A percentile compares a stretch with the other conserved stretches of the same genome.
These are phyloP conservation scores for Chydorus sphaericus DNA, from an alignment of 2,888 invertebrate species.

Conservation along the genomic window DNA sequence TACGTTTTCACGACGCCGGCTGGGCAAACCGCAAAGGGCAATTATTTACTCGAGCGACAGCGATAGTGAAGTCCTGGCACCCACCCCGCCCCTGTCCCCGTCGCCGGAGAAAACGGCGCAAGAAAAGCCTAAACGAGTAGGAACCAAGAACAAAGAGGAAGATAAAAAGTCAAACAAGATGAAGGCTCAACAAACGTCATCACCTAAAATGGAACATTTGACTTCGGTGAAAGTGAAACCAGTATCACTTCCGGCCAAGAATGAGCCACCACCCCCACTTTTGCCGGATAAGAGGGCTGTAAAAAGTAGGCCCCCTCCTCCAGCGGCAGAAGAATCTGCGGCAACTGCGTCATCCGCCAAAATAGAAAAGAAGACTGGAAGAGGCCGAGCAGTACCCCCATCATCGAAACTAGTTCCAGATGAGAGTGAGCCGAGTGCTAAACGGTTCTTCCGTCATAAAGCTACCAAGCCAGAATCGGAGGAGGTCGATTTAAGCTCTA, in stretches of 20 bases:
- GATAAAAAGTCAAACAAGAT: no score
- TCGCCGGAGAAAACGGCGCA: no score
- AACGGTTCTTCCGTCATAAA: no score
- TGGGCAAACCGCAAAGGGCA: not conserved
- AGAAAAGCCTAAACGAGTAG: not conserved
- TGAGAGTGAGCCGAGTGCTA: no score
- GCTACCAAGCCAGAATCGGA: no score
- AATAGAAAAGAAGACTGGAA: not conserved
- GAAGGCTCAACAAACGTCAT: not conserved
- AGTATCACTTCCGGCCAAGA: not conserved
- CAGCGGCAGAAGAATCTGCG: not conserved
- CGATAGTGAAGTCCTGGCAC: not conserved
- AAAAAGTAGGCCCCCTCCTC: not conserved
- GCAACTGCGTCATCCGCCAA: not conserved
- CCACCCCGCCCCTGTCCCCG: not conserved
- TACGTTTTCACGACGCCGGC: not conserved
- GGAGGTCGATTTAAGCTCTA: not conserved
- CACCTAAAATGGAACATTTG: not conserved
- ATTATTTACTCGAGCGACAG: not conserved
- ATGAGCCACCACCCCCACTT: no score
- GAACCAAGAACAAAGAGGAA: no score
- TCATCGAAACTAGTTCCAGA: not conserved
- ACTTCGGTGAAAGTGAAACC: not conserved
- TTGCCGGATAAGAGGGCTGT: not conserved
- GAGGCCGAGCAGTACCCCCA: not conserved